Percentiles rank a stretch among this genome's conserved stretches.
phyloP scores from a whole-genome alignment of 2,113 vertebrate genomes.

The Paramisgurnus dabryanus region DNA sequence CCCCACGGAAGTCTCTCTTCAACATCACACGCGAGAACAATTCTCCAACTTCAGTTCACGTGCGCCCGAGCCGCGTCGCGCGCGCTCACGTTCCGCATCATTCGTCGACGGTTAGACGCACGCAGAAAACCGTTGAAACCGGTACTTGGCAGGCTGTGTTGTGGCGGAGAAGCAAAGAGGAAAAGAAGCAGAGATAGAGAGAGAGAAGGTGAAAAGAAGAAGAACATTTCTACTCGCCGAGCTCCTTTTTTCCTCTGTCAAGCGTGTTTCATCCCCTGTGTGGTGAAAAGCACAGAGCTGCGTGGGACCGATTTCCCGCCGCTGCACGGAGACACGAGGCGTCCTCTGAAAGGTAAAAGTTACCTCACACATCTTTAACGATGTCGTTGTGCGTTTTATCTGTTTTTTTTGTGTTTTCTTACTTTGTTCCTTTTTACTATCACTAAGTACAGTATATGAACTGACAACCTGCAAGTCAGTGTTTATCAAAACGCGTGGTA shows the following conservation, averaged over 20 bases:
- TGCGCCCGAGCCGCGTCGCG: background rate
- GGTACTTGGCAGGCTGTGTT: constrained; percentile 35
- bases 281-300: constrained; percentile 22
- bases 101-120: constrained; percentile 36
- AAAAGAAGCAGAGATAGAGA: constrained; percentile 9
- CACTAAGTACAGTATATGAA: background rate
- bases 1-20: constrained; percentile 16
- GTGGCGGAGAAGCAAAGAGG: constrained; percentile 33
- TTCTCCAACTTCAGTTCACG: constrained; percentile 43
- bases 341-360: constrained; percentile 50
- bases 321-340: constrained; percentile 8
- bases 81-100: constrained; percentile 29
- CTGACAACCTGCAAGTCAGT: background rate
- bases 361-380: constrained; percentile 1
- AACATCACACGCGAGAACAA: constrained; percentile 5
- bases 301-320: constrained; percentile 39
- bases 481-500: background rate
- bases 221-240: constrained; percentile 43
- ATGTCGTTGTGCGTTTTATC: background rate
- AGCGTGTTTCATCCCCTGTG: constrained; percentile 24
- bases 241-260: constrained; percentile 28
- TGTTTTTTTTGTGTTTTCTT: background rate
- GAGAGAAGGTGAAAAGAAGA: constrained; percentile 17
- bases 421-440: background rate
- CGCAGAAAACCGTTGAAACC: constrained; percentile 34